Conservation (phyloP, 2,888 invertebrate species). For the Unio pictorum region DNA sequence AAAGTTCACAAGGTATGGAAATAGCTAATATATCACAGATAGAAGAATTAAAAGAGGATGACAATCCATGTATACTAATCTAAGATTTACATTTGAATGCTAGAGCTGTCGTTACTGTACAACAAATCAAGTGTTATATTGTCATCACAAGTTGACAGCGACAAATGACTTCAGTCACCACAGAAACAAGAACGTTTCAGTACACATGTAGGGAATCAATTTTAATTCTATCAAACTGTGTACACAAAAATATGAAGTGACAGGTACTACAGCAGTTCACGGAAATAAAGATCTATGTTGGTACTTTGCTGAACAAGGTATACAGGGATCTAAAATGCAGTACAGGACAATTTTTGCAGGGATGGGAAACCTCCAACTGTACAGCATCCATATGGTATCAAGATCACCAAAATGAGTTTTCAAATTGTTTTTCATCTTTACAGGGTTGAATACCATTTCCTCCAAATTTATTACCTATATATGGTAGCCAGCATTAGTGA, state of each 20-base stretch:
- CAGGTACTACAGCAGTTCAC: constrained; percentile 8
- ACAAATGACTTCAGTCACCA: constrained; percentile 4
- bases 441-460: too few relatives aligned
- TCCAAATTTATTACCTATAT: too few relatives aligned
- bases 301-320: neutral
- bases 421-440: too few relatives aligned
- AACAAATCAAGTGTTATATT: constrained; percentile 8
- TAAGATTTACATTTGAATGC: constrained; percentile 9
- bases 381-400: constrained; percentile 3
- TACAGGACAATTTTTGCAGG: constrained; percentile 4
- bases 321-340: constrained; percentile 3
- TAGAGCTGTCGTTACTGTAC: constrained; percentile 6
- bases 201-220: constrained; percentile 14
- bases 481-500: too few relatives aligned
- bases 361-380: neutral
- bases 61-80: neutral
- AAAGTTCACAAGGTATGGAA: too few relatives aligned
- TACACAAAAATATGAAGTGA: constrained; percentile 4
- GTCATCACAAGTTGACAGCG: constrained; percentile 10
- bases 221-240: neutral
- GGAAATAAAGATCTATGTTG: constrained; percentile 7
- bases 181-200: neutral
- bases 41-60: neutral
- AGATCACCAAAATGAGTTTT: neutral
- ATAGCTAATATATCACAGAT: too few relatives aligned